Conservation (phyloP, 2,888 invertebrate genomes). For the Stenotaenia linearis region DNA sequence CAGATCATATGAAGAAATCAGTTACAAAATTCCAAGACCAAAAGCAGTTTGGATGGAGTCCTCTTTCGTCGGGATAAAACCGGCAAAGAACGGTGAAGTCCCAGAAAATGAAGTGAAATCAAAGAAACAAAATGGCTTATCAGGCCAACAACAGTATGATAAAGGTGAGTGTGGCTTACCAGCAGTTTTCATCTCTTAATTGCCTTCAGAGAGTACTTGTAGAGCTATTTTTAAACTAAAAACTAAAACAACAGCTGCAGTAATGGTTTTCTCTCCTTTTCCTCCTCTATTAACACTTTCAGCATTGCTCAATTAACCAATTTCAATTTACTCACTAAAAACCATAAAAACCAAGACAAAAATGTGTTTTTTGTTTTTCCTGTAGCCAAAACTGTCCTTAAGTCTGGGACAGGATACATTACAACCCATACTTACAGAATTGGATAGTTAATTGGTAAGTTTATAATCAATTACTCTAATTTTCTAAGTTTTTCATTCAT, state of each 20-base stretch:
- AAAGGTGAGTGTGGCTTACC: neutral
- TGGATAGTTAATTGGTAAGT: neutral
- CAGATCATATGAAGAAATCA: neutral
- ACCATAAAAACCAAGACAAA: neutral
- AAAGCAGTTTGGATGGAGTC: constrained; percentile 81
- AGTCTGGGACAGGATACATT: neutral
- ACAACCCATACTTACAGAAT: neutral
- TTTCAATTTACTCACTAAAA: neutral
- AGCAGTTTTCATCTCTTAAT: too few species aligned
- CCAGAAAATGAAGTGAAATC: neutral
- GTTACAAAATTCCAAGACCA: constrained; percentile 35
- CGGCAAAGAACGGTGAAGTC: constrained; percentile 43
- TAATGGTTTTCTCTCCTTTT: too few species aligned
- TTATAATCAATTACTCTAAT: neutral
- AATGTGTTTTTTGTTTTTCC: neutral
- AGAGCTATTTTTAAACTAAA: too few species aligned
- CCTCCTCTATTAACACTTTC: neutral
- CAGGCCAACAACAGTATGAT: neutral
- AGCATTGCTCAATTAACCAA: neutral
- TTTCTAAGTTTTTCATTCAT: neutral
- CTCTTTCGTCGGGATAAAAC: constrained; percentile 80
- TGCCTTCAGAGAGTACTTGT: too few species aligned
- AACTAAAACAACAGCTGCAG: too few species aligned
- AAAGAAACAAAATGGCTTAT: neutral
- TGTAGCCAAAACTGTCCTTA: neutral